Base-by-base conservation (phyloP, 1,140 invertebrate species). In the Drosophila auraria region DNA sequence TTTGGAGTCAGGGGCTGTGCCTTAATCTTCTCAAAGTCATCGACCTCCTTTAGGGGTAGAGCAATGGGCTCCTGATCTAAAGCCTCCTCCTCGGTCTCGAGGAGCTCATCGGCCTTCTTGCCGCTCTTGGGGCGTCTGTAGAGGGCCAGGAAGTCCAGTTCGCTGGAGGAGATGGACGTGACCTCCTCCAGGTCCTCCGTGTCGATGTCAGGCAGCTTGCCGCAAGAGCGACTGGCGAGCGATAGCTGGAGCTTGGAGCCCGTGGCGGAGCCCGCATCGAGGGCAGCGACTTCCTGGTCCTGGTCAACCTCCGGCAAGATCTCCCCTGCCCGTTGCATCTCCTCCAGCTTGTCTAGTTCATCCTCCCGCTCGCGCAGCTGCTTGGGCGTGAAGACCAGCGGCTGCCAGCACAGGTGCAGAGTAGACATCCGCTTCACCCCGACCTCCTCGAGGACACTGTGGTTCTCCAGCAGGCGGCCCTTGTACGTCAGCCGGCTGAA, bases 401-500 rank as follows among this genome's bases (percentile, higher is more conserved):
- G 84, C 50, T 90, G 63, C 86, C 86, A 89, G 12, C 36, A 66
- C 5, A 89, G 50, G 20, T 90, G 82, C 54, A 89, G 27, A 9
- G 78, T 90, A n/a, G 84, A 82, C 84, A 89, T 59, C 8, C 63
- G 78, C 50, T 73, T 79, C 7, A 82, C 45, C 1, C 84, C 86
- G 36, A 79, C 38, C 4, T 89, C 78, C 51, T 90, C 86, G 7
- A 89, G 59, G 12, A 82, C 51, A 8, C 65, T 54, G 8, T 70
- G 53, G 33, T 89, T 89, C 20, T 66, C 11, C 33, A 89, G 66
- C 25, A 90, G 5, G 12, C 57, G 70, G 0, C 78, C 78, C 63
- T 90, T 90, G 45, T 82, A 90, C 1, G 74, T 54, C 63, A 89
- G 25, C 23, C 82, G 68, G n/a, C 86, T 84, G 47, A 90, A 89